Percentiles rank a stretch among this genome's conserved stretches.
phyloP scores from a whole-genome alignment of 2,113 vertebrate genomes.

The Gambusia affinis region DNA sequence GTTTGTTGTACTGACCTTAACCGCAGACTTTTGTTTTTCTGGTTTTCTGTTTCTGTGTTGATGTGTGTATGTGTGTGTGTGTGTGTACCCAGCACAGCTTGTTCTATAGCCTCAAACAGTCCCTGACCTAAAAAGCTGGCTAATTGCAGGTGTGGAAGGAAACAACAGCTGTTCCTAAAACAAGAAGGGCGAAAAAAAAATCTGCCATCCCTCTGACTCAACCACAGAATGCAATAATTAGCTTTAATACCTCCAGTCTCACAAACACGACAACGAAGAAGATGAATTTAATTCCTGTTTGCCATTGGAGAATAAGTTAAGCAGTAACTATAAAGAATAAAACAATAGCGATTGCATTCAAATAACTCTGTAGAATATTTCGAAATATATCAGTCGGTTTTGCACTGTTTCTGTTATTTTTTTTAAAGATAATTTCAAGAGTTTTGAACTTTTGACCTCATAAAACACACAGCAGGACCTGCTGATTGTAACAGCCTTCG shows the following conservation, averaged over 20 bases:
- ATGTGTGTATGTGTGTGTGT: not conserved
- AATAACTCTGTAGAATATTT: not conserved
- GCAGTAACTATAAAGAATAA: not conserved
- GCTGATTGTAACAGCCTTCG: not conserved
- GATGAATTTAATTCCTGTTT: not conserved
- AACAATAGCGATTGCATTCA: not conserved
- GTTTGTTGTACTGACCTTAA: slow-evolving; percentile 31
- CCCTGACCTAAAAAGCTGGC: slow-evolving; percentile 68
- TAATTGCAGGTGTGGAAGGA: slow-evolving; percentile 71
- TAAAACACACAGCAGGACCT: not conserved
- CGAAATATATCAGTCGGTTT: not conserved
- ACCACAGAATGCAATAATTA: slow-evolving; percentile 13
- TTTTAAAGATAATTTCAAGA: too few relatives aligned
- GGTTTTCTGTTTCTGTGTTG: slow-evolving; percentile 4
- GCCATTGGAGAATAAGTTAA: not conserved
- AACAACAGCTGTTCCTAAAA: slow-evolving; percentile 61
- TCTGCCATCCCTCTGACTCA: slow-evolving; percentile 21
- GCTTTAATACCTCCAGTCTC: slow-evolving; percentile 1
- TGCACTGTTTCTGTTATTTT: not conserved
- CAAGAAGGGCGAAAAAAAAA: not conserved
- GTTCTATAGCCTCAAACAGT: slow-evolving; percentile 63
- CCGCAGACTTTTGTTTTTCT: slow-evolving; percentile 5
- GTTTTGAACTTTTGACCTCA: not conserved
- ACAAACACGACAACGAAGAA: not conserved
- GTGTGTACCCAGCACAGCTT: slow-evolving; percentile 19